Evolutionary conservation across 2,888 invertebrate species (phyloP).

Genomic region (Diarsia dahlii): DNA sequence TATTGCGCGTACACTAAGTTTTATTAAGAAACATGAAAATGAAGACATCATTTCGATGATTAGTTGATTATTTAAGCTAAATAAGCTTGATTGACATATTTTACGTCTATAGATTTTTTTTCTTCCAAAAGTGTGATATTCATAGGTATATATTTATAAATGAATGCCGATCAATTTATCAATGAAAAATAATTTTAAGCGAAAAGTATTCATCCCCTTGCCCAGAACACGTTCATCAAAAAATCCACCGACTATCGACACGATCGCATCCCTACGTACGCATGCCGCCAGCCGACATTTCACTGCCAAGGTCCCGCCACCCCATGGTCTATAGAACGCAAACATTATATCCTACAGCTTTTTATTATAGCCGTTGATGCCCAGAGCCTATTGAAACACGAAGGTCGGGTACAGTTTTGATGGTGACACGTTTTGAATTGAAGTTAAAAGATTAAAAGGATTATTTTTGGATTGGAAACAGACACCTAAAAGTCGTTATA

Average conservation of each 20-base stretch:
- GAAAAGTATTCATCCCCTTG: no score
- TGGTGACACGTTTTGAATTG: slow-evolving; percentile 16
- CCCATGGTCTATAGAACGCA: slow-evolving; percentile 67
- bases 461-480: not conserved
- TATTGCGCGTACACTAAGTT: no score
- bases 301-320: slow-evolving; percentile 80
- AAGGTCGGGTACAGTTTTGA: slow-evolving; percentile 43
- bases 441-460: slow-evolving; percentile 1
- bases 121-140: not conserved
- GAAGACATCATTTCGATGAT: not conserved
- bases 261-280: slow-evolving; percentile 66
- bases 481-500: not conserved
- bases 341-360: slow-evolving; percentile 55
- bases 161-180: not conserved
- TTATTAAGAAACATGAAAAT: not conserved
- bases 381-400: slow-evolving; percentile 41
- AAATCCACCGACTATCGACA: slow-evolving; percentile 31
- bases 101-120: no score
- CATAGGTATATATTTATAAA: not conserved
- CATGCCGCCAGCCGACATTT: slow-evolving; percentile 73
- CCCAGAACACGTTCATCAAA: not conserved
- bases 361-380: slow-evolving; percentile 51
- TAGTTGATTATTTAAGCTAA: slow-evolving; percentile 1
- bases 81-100: not conserved
- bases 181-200: not conserved